Percentiles rank a stretch among this genome's conserved stretches.
These are phyloP conservation scores for Chaenocephalus aceratus DNA, from an alignment of 2,113 vertebrate species.

Conservation along the genomic window DNA sequence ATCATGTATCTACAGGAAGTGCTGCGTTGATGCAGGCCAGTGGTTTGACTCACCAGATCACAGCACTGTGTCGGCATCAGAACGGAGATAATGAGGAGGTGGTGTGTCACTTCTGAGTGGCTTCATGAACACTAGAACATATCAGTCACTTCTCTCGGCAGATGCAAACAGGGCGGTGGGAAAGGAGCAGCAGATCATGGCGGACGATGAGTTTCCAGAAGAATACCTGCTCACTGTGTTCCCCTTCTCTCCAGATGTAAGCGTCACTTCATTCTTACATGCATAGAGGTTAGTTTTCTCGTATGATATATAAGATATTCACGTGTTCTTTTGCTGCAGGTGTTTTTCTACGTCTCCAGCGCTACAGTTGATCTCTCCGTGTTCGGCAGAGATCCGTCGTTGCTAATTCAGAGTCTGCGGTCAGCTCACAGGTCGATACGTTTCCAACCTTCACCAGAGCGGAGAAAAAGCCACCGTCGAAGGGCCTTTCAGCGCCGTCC, in stretches of 20 bases:
- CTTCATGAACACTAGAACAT: background rate
- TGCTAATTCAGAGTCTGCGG: slow-evolving; percentile 36
- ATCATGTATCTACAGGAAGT: slow-evolving; percentile 7
- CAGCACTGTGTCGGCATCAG: background rate
- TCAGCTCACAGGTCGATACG: slow-evolving; percentile 54
- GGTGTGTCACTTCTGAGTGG: background rate
- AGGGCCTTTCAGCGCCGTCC: slow-evolving; percentile 64
- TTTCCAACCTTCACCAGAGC: slow-evolving; percentile 9
- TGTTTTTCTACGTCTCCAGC: slow-evolving; percentile 48
- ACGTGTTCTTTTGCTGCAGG: slow-evolving; percentile 39
- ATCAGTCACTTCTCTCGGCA: slow-evolving; percentile 37
- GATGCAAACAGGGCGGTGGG: slow-evolving; percentile 60
- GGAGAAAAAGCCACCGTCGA: slow-evolving; percentile 27
- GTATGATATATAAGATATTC: background rate
- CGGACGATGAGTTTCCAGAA: slow-evolving; percentile 48
- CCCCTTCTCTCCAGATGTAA: slow-evolving; percentile 63
- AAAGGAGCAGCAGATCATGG: slow-evolving; percentile 53
- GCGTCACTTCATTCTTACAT: background rate
- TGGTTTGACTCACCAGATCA: slow-evolving; percentile 6
- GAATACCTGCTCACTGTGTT: slow-evolving; percentile 64
- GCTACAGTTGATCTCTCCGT: slow-evolving; percentile 56
- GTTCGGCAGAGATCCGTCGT: slow-evolving; percentile 4
- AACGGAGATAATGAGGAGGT: background rate
- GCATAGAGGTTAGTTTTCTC: background rate
- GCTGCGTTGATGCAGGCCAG: slow-evolving; percentile 11